Evolutionary conservation across 2,888 invertebrate genomes (phyloP).

Genomic region (Rhagonycha fulva): DNA sequence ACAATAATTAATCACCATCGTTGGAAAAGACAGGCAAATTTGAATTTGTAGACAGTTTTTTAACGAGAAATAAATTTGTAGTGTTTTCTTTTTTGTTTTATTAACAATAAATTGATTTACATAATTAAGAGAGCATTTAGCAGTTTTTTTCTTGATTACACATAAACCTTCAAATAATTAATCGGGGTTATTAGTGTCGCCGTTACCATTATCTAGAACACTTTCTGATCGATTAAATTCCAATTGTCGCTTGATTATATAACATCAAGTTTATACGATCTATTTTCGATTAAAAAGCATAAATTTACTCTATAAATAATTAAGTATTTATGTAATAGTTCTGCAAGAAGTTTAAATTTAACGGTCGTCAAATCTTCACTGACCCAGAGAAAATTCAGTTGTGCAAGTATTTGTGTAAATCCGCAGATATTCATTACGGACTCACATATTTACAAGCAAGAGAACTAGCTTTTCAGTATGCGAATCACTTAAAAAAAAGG

Average conservation of each 20-base stretch:
- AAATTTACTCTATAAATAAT: constrained; percentile 13
- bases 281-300: not conserved
- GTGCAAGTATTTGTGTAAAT: too few species aligned
- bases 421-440: too few species aligned
- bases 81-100: not conserved
- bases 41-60: not conserved
- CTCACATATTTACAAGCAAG: too few species aligned
- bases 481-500: too few species aligned
- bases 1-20: rapidly evolving
- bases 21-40: too few species aligned
- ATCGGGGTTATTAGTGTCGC: not conserved
- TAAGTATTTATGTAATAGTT: constrained; percentile 5
- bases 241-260: not conserved
- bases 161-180: not conserved
- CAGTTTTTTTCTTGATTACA: not conserved
- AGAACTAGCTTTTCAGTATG: too few species aligned
- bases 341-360: not conserved
- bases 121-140: not conserved
- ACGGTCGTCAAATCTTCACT: too few species aligned
- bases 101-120: not conserved
- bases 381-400: too few species aligned
- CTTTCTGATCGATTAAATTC: not conserved
- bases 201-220: not conserved
- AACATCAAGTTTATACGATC: not conserved
- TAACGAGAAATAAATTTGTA: not conserved